phyloP scores from a whole-genome alignment of 2,888 invertebrate species.

The Rapana venosa region DNA sequence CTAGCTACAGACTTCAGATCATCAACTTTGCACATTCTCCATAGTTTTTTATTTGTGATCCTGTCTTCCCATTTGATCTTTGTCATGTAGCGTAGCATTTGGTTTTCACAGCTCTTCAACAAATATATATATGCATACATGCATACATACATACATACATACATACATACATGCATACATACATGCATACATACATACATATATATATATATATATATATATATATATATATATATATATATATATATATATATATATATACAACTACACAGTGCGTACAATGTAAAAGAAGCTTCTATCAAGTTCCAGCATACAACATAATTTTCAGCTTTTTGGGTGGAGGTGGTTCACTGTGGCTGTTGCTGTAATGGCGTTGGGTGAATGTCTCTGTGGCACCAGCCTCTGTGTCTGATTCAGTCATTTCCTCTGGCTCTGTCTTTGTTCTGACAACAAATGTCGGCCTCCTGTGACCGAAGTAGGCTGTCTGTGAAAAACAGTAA shows the following conservation, averaged over 20 bases:
- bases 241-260: background rate
- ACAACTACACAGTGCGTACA: background rate
- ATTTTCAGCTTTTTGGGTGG: conserved; percentile 1
- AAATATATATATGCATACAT: too few relatives aligned
- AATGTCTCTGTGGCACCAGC: background rate
- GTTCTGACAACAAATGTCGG: background rate
- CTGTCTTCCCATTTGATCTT: too few relatives aligned
- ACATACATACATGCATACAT: too few relatives aligned
- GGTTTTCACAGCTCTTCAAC: too few relatives aligned
- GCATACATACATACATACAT: too few relatives aligned
- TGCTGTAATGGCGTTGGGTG: background rate
- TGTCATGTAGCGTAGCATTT: too few relatives aligned
- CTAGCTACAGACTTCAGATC: too few relatives aligned
- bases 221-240: background rate
- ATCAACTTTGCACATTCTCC: too few relatives aligned
- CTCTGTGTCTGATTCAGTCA: background rate
- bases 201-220: too few relatives aligned
- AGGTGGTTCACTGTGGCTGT: too few relatives aligned
- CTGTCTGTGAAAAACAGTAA: background rate
- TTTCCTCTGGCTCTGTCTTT: background rate
- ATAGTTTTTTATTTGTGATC: too few relatives aligned
- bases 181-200: too few relatives aligned
- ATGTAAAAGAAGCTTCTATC: background rate
- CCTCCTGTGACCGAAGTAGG: background rate
- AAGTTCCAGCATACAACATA: background rate